Evolutionary conservation across 2,113 vertebrate genomes (phyloP).

Genomic region (Eurystomus gularis): DNA sequence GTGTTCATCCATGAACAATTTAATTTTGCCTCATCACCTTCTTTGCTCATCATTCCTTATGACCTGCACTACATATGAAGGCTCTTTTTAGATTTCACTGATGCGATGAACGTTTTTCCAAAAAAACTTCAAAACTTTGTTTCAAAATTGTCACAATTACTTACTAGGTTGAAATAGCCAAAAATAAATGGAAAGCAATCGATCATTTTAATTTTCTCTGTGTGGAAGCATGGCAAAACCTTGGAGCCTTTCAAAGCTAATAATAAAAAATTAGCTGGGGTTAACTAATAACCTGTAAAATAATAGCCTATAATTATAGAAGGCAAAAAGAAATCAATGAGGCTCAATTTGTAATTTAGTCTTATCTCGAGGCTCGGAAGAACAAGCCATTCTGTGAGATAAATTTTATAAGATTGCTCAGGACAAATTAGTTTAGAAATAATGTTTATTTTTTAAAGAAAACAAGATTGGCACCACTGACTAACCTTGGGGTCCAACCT

Average conservation of each 20-base stretch:
- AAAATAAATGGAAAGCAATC: neutral
- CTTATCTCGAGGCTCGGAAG: neutral
- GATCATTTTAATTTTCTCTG: neutral
- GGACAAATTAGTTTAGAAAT: neutral
- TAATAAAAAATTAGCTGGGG: neutral
- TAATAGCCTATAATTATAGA: conserved; percentile 1
- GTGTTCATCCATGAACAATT: neutral
- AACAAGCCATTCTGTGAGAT: neutral
- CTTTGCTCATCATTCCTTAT: neutral
- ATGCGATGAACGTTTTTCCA: neutral
- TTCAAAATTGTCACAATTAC: neutral
- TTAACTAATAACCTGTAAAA: neutral
- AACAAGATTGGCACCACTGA: neutral
- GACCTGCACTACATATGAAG: neutral
- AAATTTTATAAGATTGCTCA: neutral
- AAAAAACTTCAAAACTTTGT: neutral
- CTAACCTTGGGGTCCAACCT: neutral
- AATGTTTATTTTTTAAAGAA: neutral
- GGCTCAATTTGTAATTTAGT: neutral
- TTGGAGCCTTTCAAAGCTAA: neutral
- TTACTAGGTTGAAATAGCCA: neutral
- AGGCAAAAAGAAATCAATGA: neutral
- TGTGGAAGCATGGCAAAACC: neutral
- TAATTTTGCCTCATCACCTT: neutral
- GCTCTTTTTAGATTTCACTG: neutral